phyloP scores from a whole-genome alignment of 2,888 invertebrate species.

The Lysandra coridon region DNA sequence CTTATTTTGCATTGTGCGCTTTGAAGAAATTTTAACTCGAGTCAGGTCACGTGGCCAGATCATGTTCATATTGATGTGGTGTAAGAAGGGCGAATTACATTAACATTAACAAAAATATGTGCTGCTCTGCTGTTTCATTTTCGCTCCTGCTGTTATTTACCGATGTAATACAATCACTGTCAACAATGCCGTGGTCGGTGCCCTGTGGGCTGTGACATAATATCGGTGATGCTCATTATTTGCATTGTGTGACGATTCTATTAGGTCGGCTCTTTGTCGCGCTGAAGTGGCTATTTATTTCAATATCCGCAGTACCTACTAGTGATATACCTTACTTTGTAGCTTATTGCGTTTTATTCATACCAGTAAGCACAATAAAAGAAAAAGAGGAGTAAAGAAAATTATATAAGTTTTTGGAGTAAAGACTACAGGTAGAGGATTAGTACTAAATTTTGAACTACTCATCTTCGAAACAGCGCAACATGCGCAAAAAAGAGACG shows the following conservation, averaged over 20 bases:
- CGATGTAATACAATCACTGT: not conserved
- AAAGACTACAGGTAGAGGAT: not conserved
- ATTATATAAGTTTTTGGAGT: not conserved
- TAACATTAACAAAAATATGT: not conserved
- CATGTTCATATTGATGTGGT: too few species aligned
- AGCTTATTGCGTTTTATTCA: too few species aligned
- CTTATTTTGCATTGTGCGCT: too few species aligned
- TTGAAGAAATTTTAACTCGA: too few species aligned
- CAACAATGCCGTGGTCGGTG: not conserved
- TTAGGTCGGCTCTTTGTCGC: conserved; percentile 5
- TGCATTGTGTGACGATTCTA: conserved; percentile 14
- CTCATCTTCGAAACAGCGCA: not conserved
- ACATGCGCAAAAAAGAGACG: conserved; percentile 3
- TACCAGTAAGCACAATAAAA: not conserved
- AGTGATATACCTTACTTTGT: not conserved
- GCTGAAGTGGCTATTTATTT: conserved; percentile 14
- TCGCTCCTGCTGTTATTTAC: too few species aligned
- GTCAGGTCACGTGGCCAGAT: too few species aligned
- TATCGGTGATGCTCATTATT: not conserved
- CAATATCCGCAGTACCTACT: not conserved
- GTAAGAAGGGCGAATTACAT: too few species aligned
- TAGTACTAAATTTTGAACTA: not conserved
- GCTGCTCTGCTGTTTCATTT: not conserved
- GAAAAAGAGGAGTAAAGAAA: not conserved
- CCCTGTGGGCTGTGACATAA: conserved; percentile 24